Base-by-base conservation (phyloP, 2,797 vertebrate species). In the Argya squamiceps region DNA sequence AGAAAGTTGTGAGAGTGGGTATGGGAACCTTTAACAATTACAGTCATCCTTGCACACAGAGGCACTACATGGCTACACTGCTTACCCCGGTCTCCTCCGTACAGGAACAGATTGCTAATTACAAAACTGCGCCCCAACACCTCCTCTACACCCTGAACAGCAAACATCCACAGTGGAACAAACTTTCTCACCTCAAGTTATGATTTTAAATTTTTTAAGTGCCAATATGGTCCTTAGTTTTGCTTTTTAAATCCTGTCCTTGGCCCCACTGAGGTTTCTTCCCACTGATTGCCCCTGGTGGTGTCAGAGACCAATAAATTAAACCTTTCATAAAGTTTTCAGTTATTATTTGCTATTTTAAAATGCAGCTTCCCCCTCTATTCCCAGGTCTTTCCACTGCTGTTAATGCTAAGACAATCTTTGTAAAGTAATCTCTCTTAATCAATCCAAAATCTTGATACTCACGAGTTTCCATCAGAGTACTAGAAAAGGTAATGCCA, bases 111-210 rank as follows among this genome's bases (percentile, higher is more conserved):
- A 95, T 88, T 85, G 89, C 47, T 84, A 93, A 92, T 92, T 94
- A 89, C 75, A 94, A 87, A 96, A 80, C 82, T 3, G 0, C 88
- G 80, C 74, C 91, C 94, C 60, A 89, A 76, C 87, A 92, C 79
- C 69, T 91, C 64, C 74, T 84, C 65, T 93, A 84, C 71, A 79
- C 60, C 67, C 87, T 78, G 47, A 82, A 56, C 79, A 95, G 67
- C 78, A 93, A 96, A 93, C 84, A 94, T 74, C 52, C 52, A 0
- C 94, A 88, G 79, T 77, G 36, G 74, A 96, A 86, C 88, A 94
- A 96, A 93, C 75, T 80, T 93, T 87, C 88, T 96, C 88, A 95
- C 84, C 84, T 94, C 95, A 82, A 89, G 36, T 63, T 82, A 77
- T 5, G 64, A 74, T 87, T 92, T 91, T 29, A 67, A 68, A 53